Evolutionary conservation across 2,888 invertebrate genomes (phyloP).

Genomic region (Drosophila birchii): DNA sequence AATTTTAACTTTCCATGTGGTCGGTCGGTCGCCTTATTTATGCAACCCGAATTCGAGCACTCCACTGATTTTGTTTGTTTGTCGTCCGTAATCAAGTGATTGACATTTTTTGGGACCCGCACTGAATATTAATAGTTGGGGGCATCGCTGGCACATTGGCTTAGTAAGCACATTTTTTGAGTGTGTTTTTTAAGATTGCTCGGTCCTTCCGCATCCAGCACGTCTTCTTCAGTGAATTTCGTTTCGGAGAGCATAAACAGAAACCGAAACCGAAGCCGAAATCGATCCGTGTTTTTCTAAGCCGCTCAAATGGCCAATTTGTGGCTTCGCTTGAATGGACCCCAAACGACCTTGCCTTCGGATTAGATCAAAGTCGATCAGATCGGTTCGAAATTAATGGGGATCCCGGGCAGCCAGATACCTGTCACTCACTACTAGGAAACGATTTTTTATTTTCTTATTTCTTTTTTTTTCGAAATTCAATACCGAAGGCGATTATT

Average conservation of each 20-base stretch:
- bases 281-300: slow-evolving; percentile 30
- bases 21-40: slow-evolving; percentile 22
- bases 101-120: slow-evolving; percentile 49
- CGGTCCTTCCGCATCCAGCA: slow-evolving; percentile 39
- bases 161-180: slow-evolving; percentile 29
- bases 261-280: slow-evolving; percentile 27
- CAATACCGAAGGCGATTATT: slow-evolving; percentile 39
- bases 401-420: slow-evolving; percentile 22
- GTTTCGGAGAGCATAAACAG: slow-evolving; percentile 5
- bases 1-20: slow-evolving; percentile 40
- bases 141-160: slow-evolving; percentile 29
- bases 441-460: slow-evolving; percentile 18
- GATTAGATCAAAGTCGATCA: slow-evolving; percentile 57
- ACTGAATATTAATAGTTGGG: slow-evolving; percentile 48
- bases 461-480: slow-evolving; percentile 22
- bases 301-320: slow-evolving; percentile 49
- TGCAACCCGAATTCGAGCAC: slow-evolving; percentile 39
- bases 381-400: slow-evolving; percentile 34
- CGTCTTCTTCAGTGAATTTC: slow-evolving; percentile 31
- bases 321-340: slow-evolving; percentile 50
- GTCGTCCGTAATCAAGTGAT: slow-evolving; percentile 57
- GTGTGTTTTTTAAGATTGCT: neutral
- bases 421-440: slow-evolving; percentile 44
- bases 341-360: slow-evolving; percentile 63
- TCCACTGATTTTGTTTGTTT: slow-evolving; percentile 40